Evolutionary conservation across 2,888 invertebrate species (phyloP).

Genomic region (Synanthedon tipuliformis): DNA sequence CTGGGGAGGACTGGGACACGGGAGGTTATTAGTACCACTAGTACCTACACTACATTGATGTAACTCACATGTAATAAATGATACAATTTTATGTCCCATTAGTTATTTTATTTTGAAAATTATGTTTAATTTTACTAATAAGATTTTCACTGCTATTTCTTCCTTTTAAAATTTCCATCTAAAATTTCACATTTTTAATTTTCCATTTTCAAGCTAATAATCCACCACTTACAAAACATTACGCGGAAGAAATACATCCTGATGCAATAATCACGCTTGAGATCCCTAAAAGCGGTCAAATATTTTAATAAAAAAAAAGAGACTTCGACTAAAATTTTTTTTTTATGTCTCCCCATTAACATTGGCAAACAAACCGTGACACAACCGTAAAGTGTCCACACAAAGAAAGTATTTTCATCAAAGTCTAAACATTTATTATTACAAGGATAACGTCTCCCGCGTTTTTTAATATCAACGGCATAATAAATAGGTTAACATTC

Average conservation of each 20-base stretch:
- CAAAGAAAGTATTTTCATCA: slow-evolving; percentile 32
- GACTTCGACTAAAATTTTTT: slow-evolving; percentile 1
- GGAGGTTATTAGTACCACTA: no score
- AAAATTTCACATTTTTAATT: no score
- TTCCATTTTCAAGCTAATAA: no score
- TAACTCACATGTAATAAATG: no score
- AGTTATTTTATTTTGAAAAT: no score
- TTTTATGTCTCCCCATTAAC: slow-evolving; percentile 30
- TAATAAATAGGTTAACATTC: slow-evolving; percentile 70
- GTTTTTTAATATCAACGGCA: slow-evolving; percentile 63
- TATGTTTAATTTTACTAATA: no score
- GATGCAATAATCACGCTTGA: slow-evolving; percentile 14
- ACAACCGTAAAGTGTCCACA: slow-evolving; percentile 20
- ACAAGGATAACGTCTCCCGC: slow-evolving; percentile 34
- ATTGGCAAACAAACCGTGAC: slow-evolving; percentile 55
- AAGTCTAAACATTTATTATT: slow-evolving; percentile 42
- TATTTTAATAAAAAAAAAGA: slow-evolving; percentile 19
- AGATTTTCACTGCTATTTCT: no score
- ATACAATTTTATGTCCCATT: no score
- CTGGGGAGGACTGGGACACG: no score
- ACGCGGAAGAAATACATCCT: background rate
- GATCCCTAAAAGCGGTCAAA: slow-evolving; percentile 32
- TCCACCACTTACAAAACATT: no score
- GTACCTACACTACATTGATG: no score
- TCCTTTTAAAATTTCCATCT: no score